phyloP scores from a whole-genome alignment of 2,888 invertebrate genomes.

The Pyrrhia umbra region DNA sequence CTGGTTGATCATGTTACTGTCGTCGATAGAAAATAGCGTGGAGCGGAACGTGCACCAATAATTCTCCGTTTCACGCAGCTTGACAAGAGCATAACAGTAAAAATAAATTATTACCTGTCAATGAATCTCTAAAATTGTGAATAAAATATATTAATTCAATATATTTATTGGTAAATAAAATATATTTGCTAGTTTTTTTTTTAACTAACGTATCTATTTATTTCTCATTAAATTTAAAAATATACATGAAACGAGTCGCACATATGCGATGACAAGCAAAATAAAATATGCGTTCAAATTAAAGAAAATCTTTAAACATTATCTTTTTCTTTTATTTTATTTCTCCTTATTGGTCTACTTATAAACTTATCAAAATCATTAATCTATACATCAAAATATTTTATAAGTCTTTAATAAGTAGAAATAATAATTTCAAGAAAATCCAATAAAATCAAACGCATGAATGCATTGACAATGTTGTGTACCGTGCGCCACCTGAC shows the following conservation, averaged over 20 bases:
- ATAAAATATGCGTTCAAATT: conserved; percentile 67
- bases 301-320: background rate
- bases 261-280: conserved; percentile 74
- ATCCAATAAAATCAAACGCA: conserved; percentile 18
- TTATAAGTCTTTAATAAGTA: background rate
- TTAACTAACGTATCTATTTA: accelerated
- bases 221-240: background rate
- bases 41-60: background rate
- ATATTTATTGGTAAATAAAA: background rate
- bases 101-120: background rate
- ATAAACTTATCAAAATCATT: background rate
- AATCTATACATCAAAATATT: background rate
- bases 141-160: background rate
- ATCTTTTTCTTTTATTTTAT: background rate
- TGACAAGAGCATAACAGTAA: accelerated
- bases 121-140: background rate
- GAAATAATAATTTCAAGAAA: background rate
- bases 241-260: conserved; percentile 45
- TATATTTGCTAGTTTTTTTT: background rate
- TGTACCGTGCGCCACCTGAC: conserved; percentile 72
- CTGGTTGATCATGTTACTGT: background rate
- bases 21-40: background rate
- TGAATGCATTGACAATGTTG: conserved; percentile 73
- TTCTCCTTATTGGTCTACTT: background rate
- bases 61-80: conserved; percentile 16